Base-by-base conservation (phyloP, 53 echinoderm and acorn worm species). In the Echinarachnius parma region DNA sequence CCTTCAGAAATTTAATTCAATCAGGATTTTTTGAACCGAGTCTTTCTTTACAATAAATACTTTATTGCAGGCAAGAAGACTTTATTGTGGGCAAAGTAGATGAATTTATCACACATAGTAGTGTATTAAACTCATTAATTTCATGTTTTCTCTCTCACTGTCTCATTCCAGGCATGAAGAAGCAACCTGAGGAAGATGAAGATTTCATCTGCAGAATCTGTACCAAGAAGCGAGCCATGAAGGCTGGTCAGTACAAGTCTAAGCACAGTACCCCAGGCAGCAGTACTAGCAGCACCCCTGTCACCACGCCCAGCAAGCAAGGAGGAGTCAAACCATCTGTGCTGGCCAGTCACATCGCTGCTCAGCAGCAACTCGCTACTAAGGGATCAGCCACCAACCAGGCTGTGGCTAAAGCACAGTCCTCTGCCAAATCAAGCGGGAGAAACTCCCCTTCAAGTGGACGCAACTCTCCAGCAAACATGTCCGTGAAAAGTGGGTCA, bases 151-250 rank as follows among this genome's bases (percentile, higher is more conserved):
- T 39, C 7, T 39, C 7, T 39, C 42, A 9, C 13, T 39, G 7
- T 39, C 42, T 39, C 46, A 18, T 28, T 46, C 0, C 63, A 94
- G 94, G 94, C 62, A 91, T 98, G 98, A 87, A 86, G 19, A 64
- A 88, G 28, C 88, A 98, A 52, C 88, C 90, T 10, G 80, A 77
- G 1, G 98, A 98, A 44, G 87, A 98, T 60, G 98, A 98, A 45
- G 98, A 98, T 20, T 98, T 82, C 62, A 59, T 92, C 52, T 98
- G 98, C 69, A 81, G 85, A 36, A 64, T 77, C 18, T 98, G 98
- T 53, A 86, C 80, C 54, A 89, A 89, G 75, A 79, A 86, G 50
- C 82, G 80, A 56, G 78, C 85, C 15, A 76, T 86, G 39, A 89
- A 89, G 54, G 78, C 76, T 23, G 78, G 77, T 4, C 78, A 35